A percentile compares a stretch with the other conserved stretches of the same genome.
phyloP scores from a whole-genome alignment of 2,888 invertebrate species.

The Oligia latruncula region DNA sequence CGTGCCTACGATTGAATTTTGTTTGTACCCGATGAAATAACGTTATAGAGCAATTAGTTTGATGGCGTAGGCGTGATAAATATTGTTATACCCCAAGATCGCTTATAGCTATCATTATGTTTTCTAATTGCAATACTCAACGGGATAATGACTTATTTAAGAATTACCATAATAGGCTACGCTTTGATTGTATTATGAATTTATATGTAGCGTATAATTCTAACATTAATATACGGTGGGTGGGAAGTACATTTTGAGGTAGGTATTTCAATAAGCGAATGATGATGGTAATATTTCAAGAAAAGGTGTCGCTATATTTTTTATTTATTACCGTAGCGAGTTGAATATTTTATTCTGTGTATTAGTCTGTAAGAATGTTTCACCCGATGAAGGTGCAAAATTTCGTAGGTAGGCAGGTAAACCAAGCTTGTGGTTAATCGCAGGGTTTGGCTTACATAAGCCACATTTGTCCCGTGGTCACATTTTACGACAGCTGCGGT shows the following conservation, averaged over 20 bases:
- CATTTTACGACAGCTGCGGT: slow-evolving; percentile 45
- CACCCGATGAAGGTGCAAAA: slow-evolving; percentile 16
- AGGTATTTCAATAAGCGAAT: slow-evolving; percentile 59
- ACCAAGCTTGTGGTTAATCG: slow-evolving; percentile 42
- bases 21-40: slow-evolving; percentile 61
- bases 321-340: slow-evolving; percentile 46
- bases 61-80: slow-evolving; percentile 72
- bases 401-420: slow-evolving; percentile 34
- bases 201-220: slow-evolving; percentile 62
- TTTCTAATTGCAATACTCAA: slow-evolving; percentile 66
- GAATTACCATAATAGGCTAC: slow-evolving; percentile 64
- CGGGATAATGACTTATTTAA: slow-evolving; percentile 65
- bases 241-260: slow-evolving; percentile 50
- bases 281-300: slow-evolving; percentile 53
- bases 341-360: slow-evolving; percentile 42
- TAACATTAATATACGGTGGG: slow-evolving; percentile 55
- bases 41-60: slow-evolving; percentile 77
- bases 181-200: slow-evolving; percentile 58
- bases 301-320: slow-evolving; percentile 41
- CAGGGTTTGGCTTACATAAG: slow-evolving; percentile 39
- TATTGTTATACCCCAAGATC: slow-evolving; percentile 61
- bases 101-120: slow-evolving; percentile 65
- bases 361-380: slow-evolving; percentile 8
- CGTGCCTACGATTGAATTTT: slow-evolving; percentile 57
- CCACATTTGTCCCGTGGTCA: slow-evolving; percentile 28